Percentiles rank a stretch among this genome's conserved stretches.
These are phyloP conservation scores for Enteromius unitaeniatus DNA, from an alignment of 2,797 vertebrate genomes.

Conservation along the genomic window DNA sequence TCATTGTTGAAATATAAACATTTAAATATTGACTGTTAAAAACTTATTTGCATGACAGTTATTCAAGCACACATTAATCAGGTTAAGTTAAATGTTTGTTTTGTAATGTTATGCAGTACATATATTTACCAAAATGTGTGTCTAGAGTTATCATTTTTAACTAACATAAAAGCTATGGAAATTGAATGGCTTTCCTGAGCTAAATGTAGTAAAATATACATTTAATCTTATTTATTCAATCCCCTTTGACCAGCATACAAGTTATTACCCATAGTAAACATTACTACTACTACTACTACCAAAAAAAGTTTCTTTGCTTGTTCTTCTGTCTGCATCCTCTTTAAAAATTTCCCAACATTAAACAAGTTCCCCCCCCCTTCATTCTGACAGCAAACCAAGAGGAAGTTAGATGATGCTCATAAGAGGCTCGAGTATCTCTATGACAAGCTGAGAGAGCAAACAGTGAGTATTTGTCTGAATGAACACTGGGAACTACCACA, in stretches of 20 bases:
- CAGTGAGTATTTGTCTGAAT: slow-evolving; percentile 80
- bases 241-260: not conserved
- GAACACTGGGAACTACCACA: not conserved
- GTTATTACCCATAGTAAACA: not conserved
- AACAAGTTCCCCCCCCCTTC: not conserved
- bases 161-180: not conserved
- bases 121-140: not conserved
- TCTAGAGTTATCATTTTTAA: not conserved
- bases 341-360: not conserved
- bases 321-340: not conserved
- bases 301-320: not conserved
- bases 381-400: slow-evolving; percentile 91
- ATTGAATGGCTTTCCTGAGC: not conserved
- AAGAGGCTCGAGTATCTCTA: slow-evolving; percentile 95
- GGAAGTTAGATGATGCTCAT: slow-evolving; percentile 95
- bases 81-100: not conserved
- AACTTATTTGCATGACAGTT: not conserved
- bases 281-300: not conserved
- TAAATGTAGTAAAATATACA: not conserved
- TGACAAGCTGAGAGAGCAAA: slow-evolving; percentile 95
- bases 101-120: not conserved
- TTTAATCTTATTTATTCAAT: not conserved
- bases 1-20: too few relatives aligned
- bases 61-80: not conserved
- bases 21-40: too few relatives aligned